A percentile compares a stretch with the other conserved stretches of the same genome.
These are phyloP conservation scores for Harpegnathos saltator DNA, from an alignment of 1,140 invertebrate species.

Conservation along the genomic window DNA sequence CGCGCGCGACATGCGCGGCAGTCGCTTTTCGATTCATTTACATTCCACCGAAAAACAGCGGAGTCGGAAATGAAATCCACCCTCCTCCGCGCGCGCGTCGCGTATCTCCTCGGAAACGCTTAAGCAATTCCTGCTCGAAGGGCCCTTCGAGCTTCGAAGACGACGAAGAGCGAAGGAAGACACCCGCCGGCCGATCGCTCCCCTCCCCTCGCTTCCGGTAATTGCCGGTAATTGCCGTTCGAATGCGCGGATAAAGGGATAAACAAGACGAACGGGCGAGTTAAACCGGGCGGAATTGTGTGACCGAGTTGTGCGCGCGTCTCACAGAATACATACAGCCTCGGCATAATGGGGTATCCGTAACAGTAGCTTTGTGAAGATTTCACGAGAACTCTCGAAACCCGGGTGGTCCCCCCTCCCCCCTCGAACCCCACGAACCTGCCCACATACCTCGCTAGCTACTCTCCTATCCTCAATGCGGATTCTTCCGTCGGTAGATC, in stretches of 20 bases:
- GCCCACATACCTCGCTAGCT: neutral
- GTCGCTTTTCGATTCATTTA: neutral
- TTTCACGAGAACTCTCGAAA: slow-evolving; percentile 58
- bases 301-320: slow-evolving; percentile 22
- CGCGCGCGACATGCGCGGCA: too few relatives aligned
- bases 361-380: slow-evolving; percentile 51
- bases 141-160: slow-evolving; percentile 10
- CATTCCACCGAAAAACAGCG: neutral
- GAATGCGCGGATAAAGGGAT: slow-evolving; percentile 44
- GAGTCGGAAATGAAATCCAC: neutral
- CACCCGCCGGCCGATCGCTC: neutral
- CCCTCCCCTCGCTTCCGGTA: slow-evolving; percentile 35
- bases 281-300: slow-evolving; percentile 23
- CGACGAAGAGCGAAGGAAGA: slow-evolving; percentile 2
- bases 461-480: neutral
- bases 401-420: slow-evolving; percentile 46
- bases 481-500: slow-evolving; percentile 22
- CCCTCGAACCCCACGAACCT: too few relatives aligned
- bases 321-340: too few relatives aligned
- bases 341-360: slow-evolving; percentile 44
- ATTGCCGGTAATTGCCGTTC: slow-evolving; percentile 46
- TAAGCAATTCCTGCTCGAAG: neutral
- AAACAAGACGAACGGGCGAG: neutral
- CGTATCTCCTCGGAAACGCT: neutral
- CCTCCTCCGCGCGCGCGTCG: neutral